Conservation (phyloP, 2,888 invertebrate genomes). For the Tenthredo livida region DNA sequence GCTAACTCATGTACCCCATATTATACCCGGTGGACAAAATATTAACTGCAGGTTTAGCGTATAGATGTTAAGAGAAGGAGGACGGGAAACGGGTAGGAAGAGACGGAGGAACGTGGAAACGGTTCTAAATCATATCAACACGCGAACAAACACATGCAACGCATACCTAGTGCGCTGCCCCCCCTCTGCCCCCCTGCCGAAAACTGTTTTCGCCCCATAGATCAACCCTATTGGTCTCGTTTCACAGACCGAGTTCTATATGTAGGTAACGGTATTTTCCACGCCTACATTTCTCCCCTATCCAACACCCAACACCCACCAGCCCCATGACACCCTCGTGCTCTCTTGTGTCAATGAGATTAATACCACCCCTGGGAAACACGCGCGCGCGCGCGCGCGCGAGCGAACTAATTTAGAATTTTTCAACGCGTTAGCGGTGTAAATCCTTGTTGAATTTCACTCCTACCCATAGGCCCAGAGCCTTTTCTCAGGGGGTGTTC, state of each 20-base stretch:
- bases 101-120: neutral
- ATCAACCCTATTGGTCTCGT: constrained; percentile 34
- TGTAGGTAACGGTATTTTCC: constrained; percentile 52
- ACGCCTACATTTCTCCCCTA: constrained; percentile 35
- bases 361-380: constrained; percentile 65
- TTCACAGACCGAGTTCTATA: constrained; percentile 29
- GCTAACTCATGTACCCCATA: neutral
- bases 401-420: constrained; percentile 43
- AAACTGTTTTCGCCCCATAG: constrained; percentile 59
- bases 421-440: constrained; percentile 40
- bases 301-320: neutral
- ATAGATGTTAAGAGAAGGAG: neutral
- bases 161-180: constrained; percentile 60
- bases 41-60: neutral
- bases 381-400: constrained; percentile 33
- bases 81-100: neutral
- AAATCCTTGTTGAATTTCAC: constrained; percentile 6
- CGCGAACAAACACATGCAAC: constrained; percentile 67
- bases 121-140: constrained; percentile 73
- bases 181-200: constrained; percentile 11
- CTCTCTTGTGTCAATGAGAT: constrained; percentile 68
- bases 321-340: constrained; percentile 36
- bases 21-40: constrained; percentile 34
- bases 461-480: neutral
- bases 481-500: neutral